Conservation (phyloP, 2,113 vertebrate genomes). For the Corydoras maculifer region DNA sequence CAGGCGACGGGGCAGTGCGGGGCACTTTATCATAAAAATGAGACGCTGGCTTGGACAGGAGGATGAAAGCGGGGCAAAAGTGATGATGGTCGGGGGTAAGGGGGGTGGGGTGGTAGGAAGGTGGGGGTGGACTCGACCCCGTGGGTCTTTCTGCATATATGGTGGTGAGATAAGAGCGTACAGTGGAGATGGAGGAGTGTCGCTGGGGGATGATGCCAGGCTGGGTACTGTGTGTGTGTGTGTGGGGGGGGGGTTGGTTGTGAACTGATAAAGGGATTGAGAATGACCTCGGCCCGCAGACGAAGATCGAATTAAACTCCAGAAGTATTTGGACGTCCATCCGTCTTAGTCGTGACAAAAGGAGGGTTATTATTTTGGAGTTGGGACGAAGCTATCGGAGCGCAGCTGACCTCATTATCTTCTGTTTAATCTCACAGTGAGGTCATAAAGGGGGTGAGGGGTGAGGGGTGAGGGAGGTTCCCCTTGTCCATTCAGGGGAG, state of each 20-base stretch:
- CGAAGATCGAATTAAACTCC: not conserved
- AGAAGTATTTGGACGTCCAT: no score
- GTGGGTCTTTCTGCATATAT: no score
- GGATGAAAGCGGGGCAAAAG: conserved; percentile 8
- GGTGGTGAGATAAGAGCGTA: not conserved
- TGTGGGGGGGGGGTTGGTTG: conserved; percentile 1
- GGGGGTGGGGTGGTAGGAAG: no score
- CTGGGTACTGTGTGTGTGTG: not conserved
- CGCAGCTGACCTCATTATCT: no score
- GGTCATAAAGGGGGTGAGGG: no score
- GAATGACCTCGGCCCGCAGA: not conserved
- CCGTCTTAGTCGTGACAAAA: no score
- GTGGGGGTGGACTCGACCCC: no score
- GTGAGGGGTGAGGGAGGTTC: no score
- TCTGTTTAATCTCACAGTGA: no score
- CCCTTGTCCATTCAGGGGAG: no score
- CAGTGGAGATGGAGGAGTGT: conserved; percentile 8
- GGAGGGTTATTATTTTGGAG: no score
- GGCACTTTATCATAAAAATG: conserved; percentile 5
- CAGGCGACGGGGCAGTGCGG: not conserved
- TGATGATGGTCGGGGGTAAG: not conserved
- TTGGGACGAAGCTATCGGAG: no score
- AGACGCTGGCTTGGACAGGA: not conserved
- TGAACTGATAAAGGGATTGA: conserved; percentile 36
- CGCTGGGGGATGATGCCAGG: not conserved